phyloP scores from a whole-genome alignment of 2,113 vertebrate species.

The Hystrix cristata region DNA sequence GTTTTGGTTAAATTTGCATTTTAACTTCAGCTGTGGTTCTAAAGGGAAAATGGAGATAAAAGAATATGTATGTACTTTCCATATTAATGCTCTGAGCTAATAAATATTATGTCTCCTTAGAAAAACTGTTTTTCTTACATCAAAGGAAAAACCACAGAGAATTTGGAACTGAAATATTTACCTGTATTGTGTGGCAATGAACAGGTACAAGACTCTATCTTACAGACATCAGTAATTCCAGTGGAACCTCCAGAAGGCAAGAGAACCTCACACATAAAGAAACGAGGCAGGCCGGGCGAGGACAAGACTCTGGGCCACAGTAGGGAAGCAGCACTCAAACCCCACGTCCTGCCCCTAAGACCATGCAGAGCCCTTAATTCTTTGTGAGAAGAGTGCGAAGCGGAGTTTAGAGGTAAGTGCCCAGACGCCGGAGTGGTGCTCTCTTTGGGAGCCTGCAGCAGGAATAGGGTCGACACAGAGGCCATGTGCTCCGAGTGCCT shows the following conservation, averaged over 20 bases:
- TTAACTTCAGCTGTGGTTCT: background rate
- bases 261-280: background rate
- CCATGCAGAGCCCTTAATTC: background rate
- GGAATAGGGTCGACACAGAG: background rate
- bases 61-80: background rate
- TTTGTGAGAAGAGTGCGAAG: background rate
- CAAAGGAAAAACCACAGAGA: background rate
- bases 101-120: background rate
- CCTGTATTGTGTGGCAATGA: background rate
- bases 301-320: background rate
- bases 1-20: background rate
- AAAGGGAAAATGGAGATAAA: background rate
- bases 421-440: accelerated
- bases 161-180: no score
- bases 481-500: accelerated
- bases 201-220: no score
- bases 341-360: background rate
- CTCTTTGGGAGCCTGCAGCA: background rate
- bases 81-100: background rate
- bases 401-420: accelerated
- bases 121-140: background rate
- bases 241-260: background rate
- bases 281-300: background rate
- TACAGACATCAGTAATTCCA: background rate
- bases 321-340: background rate